phyloP scores from a whole-genome alignment of 2,797 vertebrate species.

The Sternotherus odoratus region DNA sequence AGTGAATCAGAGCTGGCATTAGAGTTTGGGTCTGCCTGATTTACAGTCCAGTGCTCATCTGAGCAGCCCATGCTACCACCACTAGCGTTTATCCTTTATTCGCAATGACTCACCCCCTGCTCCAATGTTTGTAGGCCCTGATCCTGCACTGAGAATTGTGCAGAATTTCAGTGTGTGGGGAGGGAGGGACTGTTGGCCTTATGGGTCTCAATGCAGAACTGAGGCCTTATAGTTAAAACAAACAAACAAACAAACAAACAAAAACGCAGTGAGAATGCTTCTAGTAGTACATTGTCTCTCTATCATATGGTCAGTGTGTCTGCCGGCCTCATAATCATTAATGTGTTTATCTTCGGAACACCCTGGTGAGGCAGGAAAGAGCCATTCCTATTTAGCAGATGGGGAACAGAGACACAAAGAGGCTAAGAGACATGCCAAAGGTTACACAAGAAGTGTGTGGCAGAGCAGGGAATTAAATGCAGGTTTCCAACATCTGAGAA shows the following conservation, averaged over 20 bases:
- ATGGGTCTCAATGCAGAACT: background rate
- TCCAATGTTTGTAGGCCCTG: background rate
- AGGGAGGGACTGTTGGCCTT: background rate
- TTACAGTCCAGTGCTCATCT: background rate
- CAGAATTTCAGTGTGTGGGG: background rate
- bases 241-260: background rate
- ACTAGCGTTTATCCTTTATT: background rate
- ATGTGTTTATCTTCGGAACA: background rate
- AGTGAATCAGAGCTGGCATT: background rate
- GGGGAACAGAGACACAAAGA: background rate
- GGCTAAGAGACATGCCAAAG: background rate
- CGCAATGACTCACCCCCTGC: too few species aligned
- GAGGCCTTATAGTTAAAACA: background rate
- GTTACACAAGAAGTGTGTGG: constrained; percentile 13
- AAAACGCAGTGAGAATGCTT: background rate
- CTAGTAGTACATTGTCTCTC: background rate
- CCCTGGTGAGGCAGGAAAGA: fast-evolving
- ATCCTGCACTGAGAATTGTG: background rate
- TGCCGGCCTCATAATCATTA: background rate
- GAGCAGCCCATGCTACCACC: background rate
- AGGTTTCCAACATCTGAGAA: background rate
- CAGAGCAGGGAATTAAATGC: background rate
- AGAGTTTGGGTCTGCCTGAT: background rate
- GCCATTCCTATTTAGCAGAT: fast-evolving
- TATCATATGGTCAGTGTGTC: background rate